Conservation (phyloP, 2,113 vertebrate species). For the Phalacrocorax brasilianus region DNA sequence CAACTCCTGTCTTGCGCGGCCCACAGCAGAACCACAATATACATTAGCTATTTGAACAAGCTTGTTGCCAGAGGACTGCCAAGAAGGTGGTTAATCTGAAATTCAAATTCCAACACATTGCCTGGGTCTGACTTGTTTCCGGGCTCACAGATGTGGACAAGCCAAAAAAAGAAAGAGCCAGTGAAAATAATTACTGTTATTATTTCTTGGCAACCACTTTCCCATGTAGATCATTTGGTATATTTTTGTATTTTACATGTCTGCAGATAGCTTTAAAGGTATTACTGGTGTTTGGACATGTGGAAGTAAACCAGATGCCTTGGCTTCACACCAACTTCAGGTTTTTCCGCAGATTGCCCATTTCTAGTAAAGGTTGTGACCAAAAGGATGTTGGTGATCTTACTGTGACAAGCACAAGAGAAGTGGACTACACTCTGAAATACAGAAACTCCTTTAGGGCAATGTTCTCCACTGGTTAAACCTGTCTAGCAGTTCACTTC, state of each 20-base stretch:
- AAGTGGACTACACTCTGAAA: not conserved
- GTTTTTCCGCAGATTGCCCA: not conserved
- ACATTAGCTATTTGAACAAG: not conserved
- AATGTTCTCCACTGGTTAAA: not conserved
- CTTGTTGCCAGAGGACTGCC: fast-evolving
- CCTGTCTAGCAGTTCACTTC: not conserved
- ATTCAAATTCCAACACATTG: not conserved
- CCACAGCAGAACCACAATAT: not conserved
- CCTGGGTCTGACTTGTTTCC: not conserved
- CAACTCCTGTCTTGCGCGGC: not conserved
- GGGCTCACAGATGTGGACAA: not conserved
- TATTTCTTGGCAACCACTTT: conserved; percentile 11
- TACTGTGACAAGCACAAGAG: not conserved
- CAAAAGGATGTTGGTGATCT: not conserved
- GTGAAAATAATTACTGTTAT: conserved; percentile 31
- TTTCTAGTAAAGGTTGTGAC: not conserved
- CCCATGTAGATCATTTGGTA: not conserved
- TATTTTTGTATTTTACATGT: not conserved
- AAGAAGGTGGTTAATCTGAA: not conserved
- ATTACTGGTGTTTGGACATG: conserved; percentile 2
- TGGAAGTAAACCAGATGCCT: not conserved
- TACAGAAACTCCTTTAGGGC: not conserved
- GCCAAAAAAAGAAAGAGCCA: not conserved
- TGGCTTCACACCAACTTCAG: not conserved
- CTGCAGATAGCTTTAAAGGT: conserved; percentile 9